Evolutionary conservation across 2,888 invertebrate genomes (phyloP).

Genomic region (Odontothrips loti): DNA sequence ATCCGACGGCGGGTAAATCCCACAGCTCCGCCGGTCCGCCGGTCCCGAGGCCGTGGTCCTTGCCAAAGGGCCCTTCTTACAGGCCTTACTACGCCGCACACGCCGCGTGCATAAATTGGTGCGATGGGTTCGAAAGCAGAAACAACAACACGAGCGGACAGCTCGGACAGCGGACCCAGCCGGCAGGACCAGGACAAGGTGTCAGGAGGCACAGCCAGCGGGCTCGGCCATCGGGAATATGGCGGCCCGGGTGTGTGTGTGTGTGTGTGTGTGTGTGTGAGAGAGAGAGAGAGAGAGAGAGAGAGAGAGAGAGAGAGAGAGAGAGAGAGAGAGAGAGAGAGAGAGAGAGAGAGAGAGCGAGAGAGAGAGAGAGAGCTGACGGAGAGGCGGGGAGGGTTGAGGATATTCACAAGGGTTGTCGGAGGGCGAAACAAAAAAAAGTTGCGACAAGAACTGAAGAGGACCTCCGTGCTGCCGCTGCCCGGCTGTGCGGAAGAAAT

Average conservation of each 20-base stretch:
- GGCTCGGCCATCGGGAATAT: too few species aligned
- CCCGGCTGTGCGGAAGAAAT: neutral
- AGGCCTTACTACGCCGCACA: neutral
- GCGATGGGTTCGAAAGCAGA: neutral
- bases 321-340: too few species aligned
- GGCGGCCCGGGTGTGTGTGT: too few species aligned
- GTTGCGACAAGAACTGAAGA: neutral
- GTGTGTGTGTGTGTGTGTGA: too few species aligned
- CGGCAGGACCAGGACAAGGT: too few species aligned
- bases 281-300: too few species aligned
- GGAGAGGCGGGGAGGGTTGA: neutral
- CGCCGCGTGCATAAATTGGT: constrained; percentile 19
- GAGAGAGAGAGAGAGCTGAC: too few species aligned
- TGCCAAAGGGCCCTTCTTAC: too few species aligned
- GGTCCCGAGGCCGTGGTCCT: neutral
- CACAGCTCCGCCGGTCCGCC: neutral
- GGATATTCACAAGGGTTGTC: neutral
- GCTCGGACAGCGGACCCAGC: too few species aligned
- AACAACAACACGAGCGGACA: neutral
- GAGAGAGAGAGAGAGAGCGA: too few species aligned
- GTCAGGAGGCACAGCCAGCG: too few species aligned
- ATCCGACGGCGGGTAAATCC: neutral
- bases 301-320: too few species aligned
- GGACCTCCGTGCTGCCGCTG: neutral
- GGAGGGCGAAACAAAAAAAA: neutral